Conservation (phyloP, 1,140 invertebrate genomes). For the Whitmania pigra region DNA sequence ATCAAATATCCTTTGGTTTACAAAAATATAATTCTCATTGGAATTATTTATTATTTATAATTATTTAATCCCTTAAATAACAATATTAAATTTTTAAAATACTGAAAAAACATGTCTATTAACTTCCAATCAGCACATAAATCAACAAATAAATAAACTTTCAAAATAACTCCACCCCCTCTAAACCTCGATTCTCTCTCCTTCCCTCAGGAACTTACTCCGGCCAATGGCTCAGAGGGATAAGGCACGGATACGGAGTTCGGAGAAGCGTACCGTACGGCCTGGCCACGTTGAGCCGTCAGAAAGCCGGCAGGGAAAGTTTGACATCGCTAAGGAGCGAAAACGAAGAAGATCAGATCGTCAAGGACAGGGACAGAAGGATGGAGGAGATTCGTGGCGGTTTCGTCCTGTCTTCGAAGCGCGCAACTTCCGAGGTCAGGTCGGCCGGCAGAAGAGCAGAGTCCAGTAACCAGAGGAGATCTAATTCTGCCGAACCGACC, state of each 20-base stretch:
- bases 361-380: conserved; percentile 60
- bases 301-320: conserved; percentile 61
- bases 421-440: conserved; percentile 51
- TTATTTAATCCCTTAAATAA: too few relatives aligned
- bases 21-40: too few relatives aligned
- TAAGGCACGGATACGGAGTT: conserved; percentile 94
- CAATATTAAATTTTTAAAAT: too few relatives aligned
- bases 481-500: conserved; percentile 11
- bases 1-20: too few relatives aligned
- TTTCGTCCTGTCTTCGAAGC: conserved; percentile 71
- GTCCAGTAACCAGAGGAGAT: background rate
- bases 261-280: conserved; percentile 89
- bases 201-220: conserved; percentile 86
- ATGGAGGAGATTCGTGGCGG: conserved; percentile 85
- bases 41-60: too few relatives aligned
- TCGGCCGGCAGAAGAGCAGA: conserved; percentile 25
- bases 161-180: too few relatives aligned
- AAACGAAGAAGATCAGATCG: conserved; percentile 41
- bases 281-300: conserved; percentile 52
- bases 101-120: too few relatives aligned
- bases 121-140: too few relatives aligned
- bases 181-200: background rate
- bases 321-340: conserved; percentile 65
- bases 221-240: conserved; percentile 94
- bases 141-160: too few relatives aligned